Percentiles rank a stretch among this genome's conserved stretches.
These are phyloP conservation scores for Pseudochirops cupreus DNA, from an alignment of 2,797 vertebrate genomes.

Conservation along the genomic window DNA sequence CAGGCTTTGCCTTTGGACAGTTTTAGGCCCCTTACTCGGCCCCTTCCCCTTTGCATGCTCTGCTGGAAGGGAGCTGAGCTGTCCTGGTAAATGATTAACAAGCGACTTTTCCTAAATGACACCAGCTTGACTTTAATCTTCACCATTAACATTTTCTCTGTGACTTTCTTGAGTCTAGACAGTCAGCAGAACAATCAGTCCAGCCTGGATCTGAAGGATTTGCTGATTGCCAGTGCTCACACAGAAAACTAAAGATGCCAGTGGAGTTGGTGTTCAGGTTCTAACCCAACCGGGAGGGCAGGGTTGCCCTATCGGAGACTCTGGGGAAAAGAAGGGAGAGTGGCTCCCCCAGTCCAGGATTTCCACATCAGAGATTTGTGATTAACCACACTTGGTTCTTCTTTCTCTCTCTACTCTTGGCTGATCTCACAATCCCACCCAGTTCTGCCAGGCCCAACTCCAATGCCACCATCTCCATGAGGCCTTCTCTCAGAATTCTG, in stretches of 20 bases:
- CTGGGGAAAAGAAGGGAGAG: not conserved
- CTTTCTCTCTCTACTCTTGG: not conserved
- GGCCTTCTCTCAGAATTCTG: not conserved
- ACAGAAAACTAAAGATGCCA: not conserved
- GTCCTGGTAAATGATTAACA: not conserved
- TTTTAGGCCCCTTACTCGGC: not conserved
- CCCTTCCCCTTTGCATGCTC: not conserved
- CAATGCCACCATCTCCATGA: not conserved
- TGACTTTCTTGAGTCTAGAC: not conserved
- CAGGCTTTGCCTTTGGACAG: not conserved
- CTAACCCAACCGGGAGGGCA: not conserved
- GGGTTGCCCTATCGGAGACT: not conserved
- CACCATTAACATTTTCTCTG: not conserved
- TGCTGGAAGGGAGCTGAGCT: not conserved
- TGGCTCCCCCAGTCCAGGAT: not conserved
- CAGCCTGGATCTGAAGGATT: not conserved
- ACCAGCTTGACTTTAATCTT: not conserved
- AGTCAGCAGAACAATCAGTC: not conserved
- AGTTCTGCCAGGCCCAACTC: not conserved
- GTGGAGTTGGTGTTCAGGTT: not conserved
- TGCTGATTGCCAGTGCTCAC: not conserved
- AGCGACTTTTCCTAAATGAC: not conserved
- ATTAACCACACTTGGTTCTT: not conserved
- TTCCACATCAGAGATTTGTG: not conserved
- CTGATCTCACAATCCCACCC: not conserved